These are phyloP conservation scores for Prosapia bicincta DNA, from an alignment of 2,888 invertebrate species.

Conservation along the genomic window DNA sequence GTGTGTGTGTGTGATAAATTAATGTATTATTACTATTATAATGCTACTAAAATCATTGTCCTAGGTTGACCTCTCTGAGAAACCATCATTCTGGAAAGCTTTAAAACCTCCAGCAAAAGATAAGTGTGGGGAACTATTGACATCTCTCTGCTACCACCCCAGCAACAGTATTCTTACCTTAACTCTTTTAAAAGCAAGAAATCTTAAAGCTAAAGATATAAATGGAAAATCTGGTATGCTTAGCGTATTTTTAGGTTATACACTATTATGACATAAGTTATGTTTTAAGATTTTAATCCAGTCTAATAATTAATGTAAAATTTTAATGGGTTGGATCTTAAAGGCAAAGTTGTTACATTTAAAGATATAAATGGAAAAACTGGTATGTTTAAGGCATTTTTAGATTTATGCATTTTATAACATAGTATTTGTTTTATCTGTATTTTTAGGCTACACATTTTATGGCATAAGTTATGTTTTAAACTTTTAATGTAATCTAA, in stretches of 20 bases:
- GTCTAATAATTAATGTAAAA: background rate
- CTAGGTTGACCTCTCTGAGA: constrained; percentile 87
- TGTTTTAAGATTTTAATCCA: background rate
- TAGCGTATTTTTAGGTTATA: no score
- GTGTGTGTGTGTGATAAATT: no score
- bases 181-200: constrained; percentile 87
- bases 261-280: no score
- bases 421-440: no score
- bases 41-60: constrained; percentile 36
- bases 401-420: no score
- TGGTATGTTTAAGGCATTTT: constrained; percentile 61
- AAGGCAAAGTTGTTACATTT: constrained; percentile 91
- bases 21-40: no score
- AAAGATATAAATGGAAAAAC: constrained; percentile 96
- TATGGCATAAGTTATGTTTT: no score
- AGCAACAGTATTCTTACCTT: constrained; percentile 91
- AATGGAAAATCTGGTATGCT: constrained; percentile 86
- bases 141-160: constrained; percentile 93
- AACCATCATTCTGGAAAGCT: constrained; percentile 93
- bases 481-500: background rate
- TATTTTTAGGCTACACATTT: no score
- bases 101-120: constrained; percentile 89
- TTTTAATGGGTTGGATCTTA: no score
- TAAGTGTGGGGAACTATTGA: constrained; percentile 87
- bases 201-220: constrained; percentile 94